Evolutionary conservation across 2,888 invertebrate genomes (phyloP).

Genomic region (Drosophila atroscutellata): DNA sequence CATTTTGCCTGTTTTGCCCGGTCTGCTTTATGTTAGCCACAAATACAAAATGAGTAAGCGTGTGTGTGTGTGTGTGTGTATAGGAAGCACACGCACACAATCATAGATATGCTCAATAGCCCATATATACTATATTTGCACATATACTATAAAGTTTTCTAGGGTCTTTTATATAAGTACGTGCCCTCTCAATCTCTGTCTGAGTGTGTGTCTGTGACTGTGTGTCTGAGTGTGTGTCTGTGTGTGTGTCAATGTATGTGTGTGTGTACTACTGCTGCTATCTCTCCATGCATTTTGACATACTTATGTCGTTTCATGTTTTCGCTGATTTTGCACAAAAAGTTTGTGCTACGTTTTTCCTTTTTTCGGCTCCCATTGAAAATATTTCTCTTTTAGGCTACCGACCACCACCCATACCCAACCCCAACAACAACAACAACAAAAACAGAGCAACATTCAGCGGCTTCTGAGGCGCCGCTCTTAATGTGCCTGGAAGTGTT

Average conservation of each 20-base stretch:
- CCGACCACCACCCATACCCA: not conserved
- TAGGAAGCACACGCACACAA: not conserved
- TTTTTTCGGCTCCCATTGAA: conserved; percentile 54
- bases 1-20: conserved; percentile 55
- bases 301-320: conserved; percentile 80
- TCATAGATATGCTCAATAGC: conserved; percentile 29
- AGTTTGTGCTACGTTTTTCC: conserved; percentile 62
- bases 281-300: conserved; percentile 78
- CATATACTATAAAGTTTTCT: conserved; percentile 69
- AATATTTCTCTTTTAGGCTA: conserved; percentile 55
- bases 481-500: conserved; percentile 53
- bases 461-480: conserved; percentile 54
- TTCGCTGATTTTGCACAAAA: conserved; percentile 79
- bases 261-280: conserved; percentile 48
- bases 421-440: conserved; percentile 5
- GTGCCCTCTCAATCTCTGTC: conserved; percentile 53
- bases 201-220: conserved; percentile 25
- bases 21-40: conserved; percentile 56
- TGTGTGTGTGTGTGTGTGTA: conserved; percentile 13
- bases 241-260: conserved; percentile 15
- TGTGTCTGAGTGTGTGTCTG: conserved; percentile 18
- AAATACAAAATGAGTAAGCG: conserved; percentile 49
- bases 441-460: conserved; percentile 14
- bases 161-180: conserved; percentile 76
- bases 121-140: conserved; percentile 32